Evolutionary conservation across 2,888 invertebrate species (phyloP).

Genomic region (Mesochorus sp.): DNA sequence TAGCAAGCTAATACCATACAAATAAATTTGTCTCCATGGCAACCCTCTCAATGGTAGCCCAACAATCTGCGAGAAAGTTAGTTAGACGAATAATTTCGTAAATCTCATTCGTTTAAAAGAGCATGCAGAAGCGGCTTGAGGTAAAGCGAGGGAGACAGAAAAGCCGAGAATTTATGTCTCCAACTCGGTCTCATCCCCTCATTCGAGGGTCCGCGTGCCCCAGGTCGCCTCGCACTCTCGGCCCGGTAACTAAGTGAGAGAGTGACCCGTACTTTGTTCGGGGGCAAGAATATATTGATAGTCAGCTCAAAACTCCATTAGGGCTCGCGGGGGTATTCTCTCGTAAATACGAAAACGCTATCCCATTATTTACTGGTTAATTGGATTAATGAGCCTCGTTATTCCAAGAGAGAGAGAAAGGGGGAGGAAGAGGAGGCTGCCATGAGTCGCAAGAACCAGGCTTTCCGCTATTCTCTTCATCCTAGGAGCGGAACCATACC

Average conservation of each 20-base stretch:
- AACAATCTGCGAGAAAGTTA: slow-evolving; percentile 22
- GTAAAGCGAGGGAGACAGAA: slow-evolving; percentile 39
- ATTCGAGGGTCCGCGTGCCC: slow-evolving; percentile 53
- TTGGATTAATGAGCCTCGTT: slow-evolving; percentile 83
- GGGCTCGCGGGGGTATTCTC: slow-evolving; percentile 78
- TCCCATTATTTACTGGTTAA: slow-evolving; percentile 82
- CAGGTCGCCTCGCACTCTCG: slow-evolving; percentile 57
- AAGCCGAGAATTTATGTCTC: slow-evolving; percentile 70
- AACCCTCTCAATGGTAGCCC: background rate
- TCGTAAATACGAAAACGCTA: slow-evolving; percentile 82
- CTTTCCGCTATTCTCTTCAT: slow-evolving; percentile 46
- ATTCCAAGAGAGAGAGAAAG: slow-evolving; percentile 73
- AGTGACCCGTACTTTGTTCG: slow-evolving; percentile 80
- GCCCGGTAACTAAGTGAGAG: slow-evolving; percentile 78
- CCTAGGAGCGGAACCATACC: slow-evolving; percentile 44
- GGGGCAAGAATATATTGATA: slow-evolving; percentile 80
- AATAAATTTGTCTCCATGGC: background rate
- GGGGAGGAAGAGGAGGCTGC: slow-evolving; percentile 28
- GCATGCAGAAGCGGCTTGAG: background rate
- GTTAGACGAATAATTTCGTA: slow-evolving; percentile 47
- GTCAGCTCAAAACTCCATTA: slow-evolving; percentile 82
- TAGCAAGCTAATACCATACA: too few relatives aligned
- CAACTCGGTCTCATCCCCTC: slow-evolving; percentile 52
- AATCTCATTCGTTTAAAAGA: slow-evolving; percentile 42
- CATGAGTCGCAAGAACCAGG: slow-evolving; percentile 53